These are phyloP conservation scores for Leptocoma aspasia DNA, from an alignment of 2,113 vertebrate species.

Conservation along the genomic window DNA sequence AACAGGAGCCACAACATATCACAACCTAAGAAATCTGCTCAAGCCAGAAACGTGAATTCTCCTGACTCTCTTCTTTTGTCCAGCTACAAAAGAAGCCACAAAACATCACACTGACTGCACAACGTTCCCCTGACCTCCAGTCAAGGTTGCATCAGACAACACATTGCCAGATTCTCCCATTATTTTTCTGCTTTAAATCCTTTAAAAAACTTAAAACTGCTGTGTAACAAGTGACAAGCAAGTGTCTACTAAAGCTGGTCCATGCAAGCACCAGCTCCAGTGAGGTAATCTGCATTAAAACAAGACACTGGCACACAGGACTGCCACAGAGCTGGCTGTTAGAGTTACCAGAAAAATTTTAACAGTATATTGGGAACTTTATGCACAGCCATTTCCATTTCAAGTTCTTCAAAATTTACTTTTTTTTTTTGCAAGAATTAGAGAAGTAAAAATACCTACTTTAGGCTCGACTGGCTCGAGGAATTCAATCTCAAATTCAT, in stretches of 20 bases:
- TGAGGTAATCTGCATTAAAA: neutral
- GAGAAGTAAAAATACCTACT: conserved; percentile 66
- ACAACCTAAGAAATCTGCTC: neutral
- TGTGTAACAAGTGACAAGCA: neutral
- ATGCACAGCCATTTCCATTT: neutral
- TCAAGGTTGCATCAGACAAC: neutral
- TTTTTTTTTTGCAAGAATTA: neutral
- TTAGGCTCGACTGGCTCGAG: conserved; percentile 83
- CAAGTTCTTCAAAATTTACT: neutral
- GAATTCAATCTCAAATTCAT: conserved; percentile 90
- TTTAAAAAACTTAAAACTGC: neutral
- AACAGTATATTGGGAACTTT: neutral
- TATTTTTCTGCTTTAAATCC: neutral
- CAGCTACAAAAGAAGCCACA: neutral
- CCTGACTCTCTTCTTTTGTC: neutral
- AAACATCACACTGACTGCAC: neutral
- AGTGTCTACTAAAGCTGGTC: neutral
- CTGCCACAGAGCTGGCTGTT: neutral
- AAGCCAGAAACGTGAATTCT: neutral
- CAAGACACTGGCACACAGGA: neutral
- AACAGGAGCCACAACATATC: neutral
- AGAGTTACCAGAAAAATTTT: neutral
- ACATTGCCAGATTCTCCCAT: neutral
- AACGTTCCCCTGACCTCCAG: neutral
- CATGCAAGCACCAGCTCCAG: fast-evolving